Evolutionary conservation across 2,113 vertebrate species (phyloP).

Genomic region (Regulus satrapa): DNA sequence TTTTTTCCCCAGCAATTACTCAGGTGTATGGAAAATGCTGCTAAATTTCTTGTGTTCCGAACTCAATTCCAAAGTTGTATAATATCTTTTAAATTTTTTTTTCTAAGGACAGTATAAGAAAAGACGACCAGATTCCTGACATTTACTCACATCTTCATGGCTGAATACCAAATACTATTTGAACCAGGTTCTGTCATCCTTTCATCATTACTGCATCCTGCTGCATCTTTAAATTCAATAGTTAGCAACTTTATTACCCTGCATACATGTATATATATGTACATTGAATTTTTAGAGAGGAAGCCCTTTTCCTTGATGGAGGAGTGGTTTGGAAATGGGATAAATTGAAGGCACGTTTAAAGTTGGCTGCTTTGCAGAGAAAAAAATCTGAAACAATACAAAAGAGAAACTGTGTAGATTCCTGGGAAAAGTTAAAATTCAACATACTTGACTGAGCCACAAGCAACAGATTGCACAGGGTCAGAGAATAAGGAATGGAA

Average conservation of each 20-base stretch:
- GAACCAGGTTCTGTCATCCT: not conserved
- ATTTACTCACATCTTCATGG: not conserved
- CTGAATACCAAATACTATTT: not conserved
- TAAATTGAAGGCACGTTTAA: not conserved
- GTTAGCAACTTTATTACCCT: not conserved
- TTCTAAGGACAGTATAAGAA: not conserved
- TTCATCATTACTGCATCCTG: not conserved
- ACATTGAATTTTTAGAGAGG: not conserved
- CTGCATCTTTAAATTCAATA: not conserved
- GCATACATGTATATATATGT: not conserved
- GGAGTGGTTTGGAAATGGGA: not conserved
- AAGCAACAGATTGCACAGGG: not conserved
- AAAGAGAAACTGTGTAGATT: constrained; percentile 7
- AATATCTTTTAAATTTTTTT: not conserved
- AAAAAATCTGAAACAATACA: not conserved
- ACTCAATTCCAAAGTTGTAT: not conserved
- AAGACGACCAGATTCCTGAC: not conserved
- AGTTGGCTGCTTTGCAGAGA: not conserved
- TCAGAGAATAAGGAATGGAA: constrained; percentile 11
- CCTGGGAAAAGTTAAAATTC: not conserved
- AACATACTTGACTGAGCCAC: not conserved
- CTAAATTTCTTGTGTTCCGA: not conserved
- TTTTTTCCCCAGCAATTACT: not conserved
- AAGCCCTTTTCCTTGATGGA: not conserved
- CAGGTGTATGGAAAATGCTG: not conserved